Conservation (phyloP, 2,888 invertebrate genomes). For the Erannis defoliaria region DNA sequence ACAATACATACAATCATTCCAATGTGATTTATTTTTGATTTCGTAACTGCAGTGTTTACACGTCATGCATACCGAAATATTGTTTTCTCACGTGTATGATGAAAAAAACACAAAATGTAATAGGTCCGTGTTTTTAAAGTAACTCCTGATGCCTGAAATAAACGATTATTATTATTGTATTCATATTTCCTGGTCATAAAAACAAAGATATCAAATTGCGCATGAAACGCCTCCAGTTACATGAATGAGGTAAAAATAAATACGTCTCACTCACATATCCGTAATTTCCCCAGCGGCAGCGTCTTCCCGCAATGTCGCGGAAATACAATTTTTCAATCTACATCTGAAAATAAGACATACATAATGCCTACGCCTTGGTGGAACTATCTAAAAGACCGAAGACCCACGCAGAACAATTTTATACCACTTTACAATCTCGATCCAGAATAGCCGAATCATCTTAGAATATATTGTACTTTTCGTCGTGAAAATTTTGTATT, state of each 20-base stretch:
- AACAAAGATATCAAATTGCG: background rate
- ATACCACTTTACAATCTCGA: background rate
- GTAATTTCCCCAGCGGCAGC: conserved; percentile 27
- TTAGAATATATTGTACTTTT: too few species aligned
- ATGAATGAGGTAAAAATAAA: conserved; percentile 9
- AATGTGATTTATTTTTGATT: background rate
- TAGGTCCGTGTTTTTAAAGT: too few species aligned
- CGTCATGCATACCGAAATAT: too few species aligned
- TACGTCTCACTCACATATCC: background rate
- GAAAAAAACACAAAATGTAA: too few species aligned
- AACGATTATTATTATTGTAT: too few species aligned
- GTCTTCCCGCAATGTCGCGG: conserved; percentile 9
- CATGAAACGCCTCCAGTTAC: conserved; percentile 1
- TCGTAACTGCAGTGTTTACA: too few species aligned
- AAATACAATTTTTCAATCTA: conserved; percentile 12
- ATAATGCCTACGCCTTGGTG: too few species aligned
- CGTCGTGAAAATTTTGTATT: too few species aligned
- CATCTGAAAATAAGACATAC: conserved; percentile 10
- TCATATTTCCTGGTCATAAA: conserved; percentile 1
- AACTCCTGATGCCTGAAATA: too few species aligned
- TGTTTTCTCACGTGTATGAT: too few species aligned
- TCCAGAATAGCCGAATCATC: background rate
- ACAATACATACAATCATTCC: background rate
- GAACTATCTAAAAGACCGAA: too few species aligned
- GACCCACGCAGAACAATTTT: background rate